Conservation (phyloP, 2,888 invertebrate genomes). For the Nudaria mundana region DNA sequence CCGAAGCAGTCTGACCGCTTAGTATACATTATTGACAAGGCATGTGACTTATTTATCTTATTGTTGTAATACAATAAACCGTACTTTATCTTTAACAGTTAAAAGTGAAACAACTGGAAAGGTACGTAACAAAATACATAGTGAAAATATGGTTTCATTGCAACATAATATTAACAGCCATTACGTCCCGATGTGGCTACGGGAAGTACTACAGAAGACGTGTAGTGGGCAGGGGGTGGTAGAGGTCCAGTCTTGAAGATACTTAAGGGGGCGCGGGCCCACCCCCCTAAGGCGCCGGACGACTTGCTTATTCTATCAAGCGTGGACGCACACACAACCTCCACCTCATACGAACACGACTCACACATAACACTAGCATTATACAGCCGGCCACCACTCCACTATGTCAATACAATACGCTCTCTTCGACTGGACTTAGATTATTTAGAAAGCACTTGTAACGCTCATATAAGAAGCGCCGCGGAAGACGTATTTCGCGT, state of each 20-base stretch:
- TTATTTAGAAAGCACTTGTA: conserved; percentile 83
- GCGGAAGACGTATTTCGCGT: conserved; percentile 76
- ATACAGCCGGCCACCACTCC: conserved; percentile 81
- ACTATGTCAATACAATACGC: conserved; percentile 82
- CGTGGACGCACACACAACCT: conserved; percentile 65
- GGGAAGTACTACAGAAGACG: conserved; percentile 76
- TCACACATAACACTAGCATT: conserved; percentile 65
- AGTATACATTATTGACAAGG: too few species aligned
- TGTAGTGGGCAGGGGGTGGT: conserved; percentile 73
- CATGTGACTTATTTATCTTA: too few species aligned
- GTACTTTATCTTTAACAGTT: too few species aligned
- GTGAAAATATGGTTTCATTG: conserved; percentile 38
- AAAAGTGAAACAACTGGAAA: too few species aligned
- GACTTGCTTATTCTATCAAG: conserved; percentile 82
- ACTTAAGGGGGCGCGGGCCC: conserved; percentile 58
- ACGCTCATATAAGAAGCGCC: conserved; percentile 81
- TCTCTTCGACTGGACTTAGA: conserved; percentile 82
- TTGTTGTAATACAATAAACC: too few species aligned
- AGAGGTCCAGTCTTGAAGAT: conserved; percentile 79
- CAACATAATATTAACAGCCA: conserved; percentile 70
- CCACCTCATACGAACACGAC: conserved; percentile 44
- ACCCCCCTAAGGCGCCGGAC: conserved; percentile 64
- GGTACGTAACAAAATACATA: conserved; percentile 4
- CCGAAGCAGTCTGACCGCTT: too few species aligned
- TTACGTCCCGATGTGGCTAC: conserved; percentile 72